Base-by-base conservation (phyloP, 2,113 vertebrate genomes). In the Coreoperca whiteheadi region DNA sequence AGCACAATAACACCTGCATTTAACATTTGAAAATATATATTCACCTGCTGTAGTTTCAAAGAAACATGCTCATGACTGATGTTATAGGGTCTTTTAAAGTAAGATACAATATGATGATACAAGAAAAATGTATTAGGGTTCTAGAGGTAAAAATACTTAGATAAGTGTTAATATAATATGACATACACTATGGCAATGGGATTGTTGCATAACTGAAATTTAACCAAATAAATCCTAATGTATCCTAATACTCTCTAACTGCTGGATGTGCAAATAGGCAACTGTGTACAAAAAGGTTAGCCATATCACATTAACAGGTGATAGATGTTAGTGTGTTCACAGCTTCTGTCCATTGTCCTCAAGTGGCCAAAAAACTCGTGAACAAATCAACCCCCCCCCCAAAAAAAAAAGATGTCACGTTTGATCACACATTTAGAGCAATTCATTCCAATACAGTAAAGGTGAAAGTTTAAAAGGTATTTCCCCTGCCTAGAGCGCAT, bases 21-120 rank as follows among this genome's bases (percentile, higher is more conserved):
- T 46, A 56, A 59, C 72, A n/a, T 68, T 68, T 79, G 39, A 11
- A 56, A 54, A 80, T 53, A 41, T 60, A 48, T 65, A 23, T 8
- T 48, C 54, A 56, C 30, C 5, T 71, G 20, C 14, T 72, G 28
- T 6, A n/a, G 16, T 41, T 37, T 51, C 28, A 73, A 43, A 65
- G n/a, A 76, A 70, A 56, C 25, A 43, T 41, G 56, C 12, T 39
- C 10, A 20, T 43, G 48, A 54, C 2, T 3, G n/a, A 34, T 65
- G 16, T 21, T 28, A 32, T 7, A 32, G 14, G 8, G 2, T 28
- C 1, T 37, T 48, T 14, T 73, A 11, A 72, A 6, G 16, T 57
- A 61, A 23, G 43, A 32, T 48, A n/a, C 25, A 57, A 77, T 18
- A 51, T 7, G 15, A 21, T 37, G 16, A 57, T 11, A 39, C 25